Conservation (phyloP, 2,113 vertebrate species). For the Amphiprion percula region DNA sequence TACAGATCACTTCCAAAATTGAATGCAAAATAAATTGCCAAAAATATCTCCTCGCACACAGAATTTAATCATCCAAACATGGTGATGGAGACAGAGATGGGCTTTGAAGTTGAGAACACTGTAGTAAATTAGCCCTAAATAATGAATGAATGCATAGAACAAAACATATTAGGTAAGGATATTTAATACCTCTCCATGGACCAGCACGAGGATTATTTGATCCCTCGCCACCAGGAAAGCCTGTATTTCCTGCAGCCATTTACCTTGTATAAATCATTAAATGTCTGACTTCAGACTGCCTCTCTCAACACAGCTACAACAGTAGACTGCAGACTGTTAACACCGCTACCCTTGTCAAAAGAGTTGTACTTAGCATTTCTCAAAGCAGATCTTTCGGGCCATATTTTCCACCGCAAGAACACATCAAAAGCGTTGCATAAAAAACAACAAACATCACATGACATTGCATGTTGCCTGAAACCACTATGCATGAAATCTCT, state of each 20-base stretch:
- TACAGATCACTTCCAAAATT: constrained; percentile 32
- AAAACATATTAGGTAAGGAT: constrained; percentile 53
- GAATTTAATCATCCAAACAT: constrained; percentile 43
- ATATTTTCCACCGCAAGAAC: constrained; percentile 32
- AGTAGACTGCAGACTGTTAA: background rate
- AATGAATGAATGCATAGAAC: constrained; percentile 32
- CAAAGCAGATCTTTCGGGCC: constrained; percentile 1
- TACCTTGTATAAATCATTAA: constrained; percentile 50
- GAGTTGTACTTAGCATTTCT: constrained; percentile 12
- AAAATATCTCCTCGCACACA: constrained; percentile 45
- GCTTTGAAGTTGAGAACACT: constrained; percentile 57
- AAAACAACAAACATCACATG: constrained; percentile 17
- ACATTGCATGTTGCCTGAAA: constrained; percentile 24
- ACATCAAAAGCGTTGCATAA: constrained; percentile 22
- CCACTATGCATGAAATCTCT: constrained; percentile 28
- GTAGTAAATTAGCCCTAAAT: constrained; percentile 30
- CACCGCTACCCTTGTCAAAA: background rate
- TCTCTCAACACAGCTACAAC: constrained; percentile 6
- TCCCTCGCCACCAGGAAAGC: constrained; percentile 39
- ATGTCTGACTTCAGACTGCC: constrained; percentile 32
- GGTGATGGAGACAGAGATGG: constrained; percentile 22
- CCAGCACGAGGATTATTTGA: constrained; percentile 36
- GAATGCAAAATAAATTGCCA: constrained; percentile 51
- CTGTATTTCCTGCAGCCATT: constrained; percentile 50
- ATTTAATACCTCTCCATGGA: constrained; percentile 46